These are phyloP conservation scores for Nylanderia fulva DNA, from an alignment of 1,140 invertebrate genomes.

Conservation along the genomic window DNA sequence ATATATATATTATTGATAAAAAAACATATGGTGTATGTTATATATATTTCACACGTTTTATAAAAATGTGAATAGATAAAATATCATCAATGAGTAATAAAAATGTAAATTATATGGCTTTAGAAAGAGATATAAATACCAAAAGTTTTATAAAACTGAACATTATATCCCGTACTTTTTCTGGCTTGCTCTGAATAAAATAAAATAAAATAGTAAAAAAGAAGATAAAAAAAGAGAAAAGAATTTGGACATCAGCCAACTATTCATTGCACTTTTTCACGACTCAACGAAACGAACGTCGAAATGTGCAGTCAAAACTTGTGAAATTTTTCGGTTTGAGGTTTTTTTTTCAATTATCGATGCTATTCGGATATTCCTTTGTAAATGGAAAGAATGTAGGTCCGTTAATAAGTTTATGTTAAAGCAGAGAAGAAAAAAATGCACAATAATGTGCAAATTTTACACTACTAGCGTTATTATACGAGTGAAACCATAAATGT, in stretches of 20 bases:
- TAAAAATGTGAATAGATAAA: not conserved
- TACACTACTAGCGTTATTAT: not conserved
- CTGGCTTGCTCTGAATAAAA: not conserved
- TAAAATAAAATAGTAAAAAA: conserved; percentile 9
- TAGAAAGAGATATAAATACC: conserved; percentile 10
- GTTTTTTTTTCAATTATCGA: not conserved
- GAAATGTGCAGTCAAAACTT: not conserved
- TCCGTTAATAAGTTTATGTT: not conserved
- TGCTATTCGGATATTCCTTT: conserved; percentile 41
- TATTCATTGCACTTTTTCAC: conserved; percentile 25
- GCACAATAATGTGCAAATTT: no score
- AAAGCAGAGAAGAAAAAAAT: not conserved
- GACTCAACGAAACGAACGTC: not conserved
- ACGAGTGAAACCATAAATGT: not conserved
- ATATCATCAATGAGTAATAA: not conserved
- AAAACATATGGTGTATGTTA: not conserved
- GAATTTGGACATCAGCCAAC: conserved; percentile 5
- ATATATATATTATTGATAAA: not conserved
- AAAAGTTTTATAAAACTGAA: conserved; percentile 23
- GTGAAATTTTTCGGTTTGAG: conserved; percentile 37
- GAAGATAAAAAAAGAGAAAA: not conserved
- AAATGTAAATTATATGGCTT: not conserved
- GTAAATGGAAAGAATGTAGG: conserved; percentile 15
- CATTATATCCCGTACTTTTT: not conserved
- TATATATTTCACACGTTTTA: not conserved